Conservation (phyloP, 2,888 invertebrate species). For the Micoletzkya japonica region DNA sequence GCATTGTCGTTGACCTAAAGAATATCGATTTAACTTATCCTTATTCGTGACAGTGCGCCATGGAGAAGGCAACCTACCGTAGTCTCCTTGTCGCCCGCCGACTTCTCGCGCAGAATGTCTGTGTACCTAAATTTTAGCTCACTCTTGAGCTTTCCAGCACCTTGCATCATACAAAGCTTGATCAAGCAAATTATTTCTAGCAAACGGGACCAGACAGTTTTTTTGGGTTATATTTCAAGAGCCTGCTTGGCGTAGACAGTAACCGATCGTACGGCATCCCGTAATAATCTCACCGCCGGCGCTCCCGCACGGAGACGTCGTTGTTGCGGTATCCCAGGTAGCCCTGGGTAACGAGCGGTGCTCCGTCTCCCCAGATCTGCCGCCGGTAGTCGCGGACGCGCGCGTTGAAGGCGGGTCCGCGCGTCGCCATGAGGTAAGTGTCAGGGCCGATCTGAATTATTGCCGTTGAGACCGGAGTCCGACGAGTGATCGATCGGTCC, state of each 20-base stretch:
- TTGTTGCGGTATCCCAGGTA: slow-evolving; percentile 57
- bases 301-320: slow-evolving; percentile 62
- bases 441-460: slow-evolving; percentile 95
- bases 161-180: too few relatives aligned
- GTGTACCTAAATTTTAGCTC: slow-evolving; percentile 47
- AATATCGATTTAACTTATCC: too few relatives aligned
- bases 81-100: slow-evolving; percentile 36
- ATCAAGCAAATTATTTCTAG: too few relatives aligned
- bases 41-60: too few relatives aligned
- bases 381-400: slow-evolving; percentile 62
- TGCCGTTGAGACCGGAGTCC: too few relatives aligned
- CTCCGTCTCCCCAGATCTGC: slow-evolving; percentile 59
- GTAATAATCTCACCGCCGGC: slow-evolving; percentile 41
- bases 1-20: slow-evolving; percentile 37
- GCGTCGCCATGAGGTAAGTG: slow-evolving; percentile 87
- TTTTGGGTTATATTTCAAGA: too few relatives aligned
- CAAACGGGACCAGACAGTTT: too few relatives aligned
- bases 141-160: too few relatives aligned
- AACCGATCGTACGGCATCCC: background rate
- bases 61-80: too few relatives aligned
- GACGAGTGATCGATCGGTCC: too few relatives aligned
- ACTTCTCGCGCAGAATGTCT: slow-evolving; percentile 45
- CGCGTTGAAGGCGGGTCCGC: slow-evolving; percentile 90
- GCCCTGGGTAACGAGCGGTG: slow-evolving; percentile 54
- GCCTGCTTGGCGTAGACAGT: too few relatives aligned